phyloP scores from a whole-genome alignment of 2,113 vertebrate genomes.

The Pterocles orientalis region DNA sequence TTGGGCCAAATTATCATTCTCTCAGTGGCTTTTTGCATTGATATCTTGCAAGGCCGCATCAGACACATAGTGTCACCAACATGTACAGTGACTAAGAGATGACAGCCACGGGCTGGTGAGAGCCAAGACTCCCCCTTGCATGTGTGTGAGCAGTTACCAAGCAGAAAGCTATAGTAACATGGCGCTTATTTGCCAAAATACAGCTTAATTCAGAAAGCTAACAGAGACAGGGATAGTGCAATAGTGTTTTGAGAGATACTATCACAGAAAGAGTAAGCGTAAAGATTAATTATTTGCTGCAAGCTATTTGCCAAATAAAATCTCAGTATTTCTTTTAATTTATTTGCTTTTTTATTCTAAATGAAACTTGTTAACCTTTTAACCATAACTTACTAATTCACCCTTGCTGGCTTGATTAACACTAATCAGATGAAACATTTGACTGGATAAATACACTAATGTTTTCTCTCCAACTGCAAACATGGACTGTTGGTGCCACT shows the following conservation, averaged over 20 bases:
- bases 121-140: background rate
- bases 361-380: background rate
- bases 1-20: background rate
- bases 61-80: background rate
- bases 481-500: background rate
- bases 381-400: background rate
- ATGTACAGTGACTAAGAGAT: slow-evolving; percentile 12
- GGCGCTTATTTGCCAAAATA: slow-evolving; percentile 10
- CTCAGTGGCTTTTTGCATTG: slow-evolving; percentile 1
- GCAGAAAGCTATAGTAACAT: background rate
- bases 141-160: background rate
- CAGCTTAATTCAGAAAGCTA: background rate
- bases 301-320: background rate
- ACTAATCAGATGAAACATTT: background rate
- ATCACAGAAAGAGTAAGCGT: background rate
- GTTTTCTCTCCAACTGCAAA: background rate
- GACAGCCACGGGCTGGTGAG: background rate
- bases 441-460: background rate
- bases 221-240: background rate
- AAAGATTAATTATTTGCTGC: background rate
- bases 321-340: background rate
- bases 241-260: background rate
- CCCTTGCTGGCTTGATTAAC: background rate
- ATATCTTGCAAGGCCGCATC: background rate
- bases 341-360: slow-evolving; percentile 10